Conservation (phyloP, 1,140 invertebrate genomes). For the Drosophila malerkotliana region DNA sequence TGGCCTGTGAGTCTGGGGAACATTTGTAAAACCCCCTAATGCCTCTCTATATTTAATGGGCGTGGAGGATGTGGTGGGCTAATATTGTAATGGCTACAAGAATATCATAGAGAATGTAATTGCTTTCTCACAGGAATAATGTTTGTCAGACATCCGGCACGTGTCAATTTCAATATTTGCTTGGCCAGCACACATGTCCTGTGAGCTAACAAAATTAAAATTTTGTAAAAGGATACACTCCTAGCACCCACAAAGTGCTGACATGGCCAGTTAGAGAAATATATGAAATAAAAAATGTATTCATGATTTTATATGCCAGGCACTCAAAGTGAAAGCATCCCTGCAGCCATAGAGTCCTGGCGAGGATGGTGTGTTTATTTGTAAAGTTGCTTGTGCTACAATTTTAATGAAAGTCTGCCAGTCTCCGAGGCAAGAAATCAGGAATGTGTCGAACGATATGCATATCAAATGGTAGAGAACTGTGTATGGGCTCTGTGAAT, state of each 20-base stretch:
- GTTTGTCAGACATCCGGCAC: constrained; percentile 29
- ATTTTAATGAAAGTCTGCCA: constrained; percentile 61
- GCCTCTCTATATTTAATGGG: constrained; percentile 6
- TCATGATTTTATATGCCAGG: background rate
- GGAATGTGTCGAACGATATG: constrained; percentile 12
- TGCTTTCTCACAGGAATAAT: background rate
- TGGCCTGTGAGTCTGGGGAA: constrained; percentile 5
- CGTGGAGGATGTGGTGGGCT: background rate
- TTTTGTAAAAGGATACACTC: constrained; percentile 10
- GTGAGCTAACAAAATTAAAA: constrained; percentile 24
- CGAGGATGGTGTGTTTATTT: constrained; percentile 28
- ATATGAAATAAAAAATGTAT: constrained; percentile 43
- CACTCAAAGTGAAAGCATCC: background rate
- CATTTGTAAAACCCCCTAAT: constrained; percentile 23
- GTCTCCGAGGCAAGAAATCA: constrained; percentile 44
- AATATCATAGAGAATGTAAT: background rate
- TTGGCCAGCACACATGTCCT: background rate
- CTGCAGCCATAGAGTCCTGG: background rate
- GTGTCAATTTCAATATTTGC: constrained; percentile 55
- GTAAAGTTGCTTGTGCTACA: constrained; percentile 20
- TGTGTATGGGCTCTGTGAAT: constrained; percentile 22
- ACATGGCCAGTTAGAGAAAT: constrained; percentile 43
- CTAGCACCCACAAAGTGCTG: constrained; percentile 13
- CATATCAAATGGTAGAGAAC: background rate
- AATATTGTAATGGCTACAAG: background rate